phyloP scores from a whole-genome alignment of 1,140 invertebrate genomes.

The Eufriesea mexicana region DNA sequence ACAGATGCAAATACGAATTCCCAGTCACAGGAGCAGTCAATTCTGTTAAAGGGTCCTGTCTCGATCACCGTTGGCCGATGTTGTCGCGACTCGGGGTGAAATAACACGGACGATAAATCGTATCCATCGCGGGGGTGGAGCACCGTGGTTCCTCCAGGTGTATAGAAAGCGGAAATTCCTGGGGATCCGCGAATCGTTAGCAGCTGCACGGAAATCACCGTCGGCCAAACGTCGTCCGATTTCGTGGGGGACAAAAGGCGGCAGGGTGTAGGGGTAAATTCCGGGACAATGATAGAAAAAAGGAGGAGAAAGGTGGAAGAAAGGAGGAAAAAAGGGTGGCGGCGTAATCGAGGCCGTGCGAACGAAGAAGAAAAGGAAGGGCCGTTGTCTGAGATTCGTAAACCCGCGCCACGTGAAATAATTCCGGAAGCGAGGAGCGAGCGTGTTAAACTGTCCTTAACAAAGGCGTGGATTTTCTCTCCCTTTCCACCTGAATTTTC shows the following conservation, averaged over 20 bases:
- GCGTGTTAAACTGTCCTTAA: slow-evolving; percentile 28
- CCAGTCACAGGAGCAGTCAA: no score
- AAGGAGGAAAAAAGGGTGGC: slow-evolving; percentile 2
- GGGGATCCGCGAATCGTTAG: not conserved
- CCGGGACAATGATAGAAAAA: slow-evolving; percentile 33
- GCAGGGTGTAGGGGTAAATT: slow-evolving; percentile 31
- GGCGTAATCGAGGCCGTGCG: slow-evolving; percentile 17
- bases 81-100: not conserved
- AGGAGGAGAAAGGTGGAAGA: not conserved
- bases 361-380: slow-evolving; percentile 30
- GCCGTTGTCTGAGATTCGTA: slow-evolving; percentile 39
- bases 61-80: not conserved
- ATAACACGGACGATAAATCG: not conserved
- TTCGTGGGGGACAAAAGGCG: slow-evolving; percentile 42
- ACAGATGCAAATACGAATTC: no score
- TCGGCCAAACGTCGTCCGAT: slow-evolving; percentile 40
- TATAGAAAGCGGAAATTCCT: not conserved
- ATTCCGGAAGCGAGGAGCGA: slow-evolving; percentile 23
- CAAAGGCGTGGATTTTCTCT: slow-evolving; percentile 12
- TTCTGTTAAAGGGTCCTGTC: not conserved
- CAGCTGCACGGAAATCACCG: slow-evolving; percentile 29
- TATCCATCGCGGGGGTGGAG: not conserved
- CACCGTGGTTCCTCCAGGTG: not conserved
- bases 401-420: slow-evolving; percentile 23
- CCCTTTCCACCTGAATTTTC: not conserved